A percentile compares a stretch with the other conserved stretches of the same genome.
Evolutionary conservation across 2,797 vertebrate species (phyloP).

Genomic region (Cercopithecus diana): DNA sequence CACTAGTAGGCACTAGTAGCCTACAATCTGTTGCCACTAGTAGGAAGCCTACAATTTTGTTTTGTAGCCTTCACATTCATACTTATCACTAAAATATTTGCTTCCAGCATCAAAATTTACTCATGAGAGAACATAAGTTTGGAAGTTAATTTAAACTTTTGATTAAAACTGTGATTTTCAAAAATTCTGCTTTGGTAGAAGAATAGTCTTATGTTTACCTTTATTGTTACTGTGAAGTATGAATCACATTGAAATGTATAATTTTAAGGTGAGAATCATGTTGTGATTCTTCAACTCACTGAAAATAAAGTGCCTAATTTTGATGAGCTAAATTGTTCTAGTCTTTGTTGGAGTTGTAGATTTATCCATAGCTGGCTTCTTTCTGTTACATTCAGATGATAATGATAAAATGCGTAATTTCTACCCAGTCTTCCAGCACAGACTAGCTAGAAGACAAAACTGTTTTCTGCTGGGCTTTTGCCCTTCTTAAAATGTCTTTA

Average conservation of each 20-base stretch:
- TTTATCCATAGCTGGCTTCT: conserved; percentile 17
- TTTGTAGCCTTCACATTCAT: not conserved
- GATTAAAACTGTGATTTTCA: not conserved
- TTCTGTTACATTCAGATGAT: conserved; percentile 67
- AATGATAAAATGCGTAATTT: conserved; percentile 75
- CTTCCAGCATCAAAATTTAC: not conserved
- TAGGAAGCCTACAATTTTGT: not conserved
- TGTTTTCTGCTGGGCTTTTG: conserved; percentile 61
- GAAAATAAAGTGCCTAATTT: not conserved
- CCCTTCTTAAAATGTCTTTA: not conserved
- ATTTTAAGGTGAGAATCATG: not conserved
- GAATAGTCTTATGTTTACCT: not conserved
- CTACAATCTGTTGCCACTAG: not conserved
- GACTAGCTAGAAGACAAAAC: conserved; percentile 68
- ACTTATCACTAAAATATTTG: not conserved
- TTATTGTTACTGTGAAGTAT: conserved; percentile 22
- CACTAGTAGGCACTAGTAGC: too few species aligned
- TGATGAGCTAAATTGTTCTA: conserved; percentile 70
- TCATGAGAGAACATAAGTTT: not conserved
- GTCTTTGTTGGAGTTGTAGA: conserved; percentile 31
- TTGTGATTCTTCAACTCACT: not conserved
- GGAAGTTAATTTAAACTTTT: conserved; percentile 1
- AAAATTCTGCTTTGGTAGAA: not conserved
- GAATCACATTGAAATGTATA: not conserved
- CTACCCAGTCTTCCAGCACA: conserved; percentile 65